Percentiles rank a stretch among this genome's conserved stretches.
Evolutionary conservation across 2,888 invertebrate genomes (phyloP).

Genomic region (Azorinus chamasolen): DNA sequence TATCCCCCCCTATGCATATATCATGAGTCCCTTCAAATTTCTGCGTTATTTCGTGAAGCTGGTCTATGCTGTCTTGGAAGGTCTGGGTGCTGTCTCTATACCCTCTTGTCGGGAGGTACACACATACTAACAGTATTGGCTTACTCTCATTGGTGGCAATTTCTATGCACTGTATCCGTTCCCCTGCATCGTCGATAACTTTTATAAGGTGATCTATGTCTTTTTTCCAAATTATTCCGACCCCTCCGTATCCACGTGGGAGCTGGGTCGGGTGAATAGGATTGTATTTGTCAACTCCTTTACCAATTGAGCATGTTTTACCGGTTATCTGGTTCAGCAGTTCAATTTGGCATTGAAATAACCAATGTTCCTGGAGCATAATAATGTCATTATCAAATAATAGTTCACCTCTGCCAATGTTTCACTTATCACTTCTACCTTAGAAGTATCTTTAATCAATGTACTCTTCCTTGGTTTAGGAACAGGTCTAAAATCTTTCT

Average conservation of each 20-base stretch:
- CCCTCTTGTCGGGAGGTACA: slow-evolving; percentile 25
- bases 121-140: slow-evolving; percentile 14
- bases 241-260: slow-evolving; percentile 26
- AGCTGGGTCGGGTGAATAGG: slow-evolving; percentile 23
- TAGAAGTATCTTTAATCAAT: too few species aligned
- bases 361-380: slow-evolving; percentile 29
- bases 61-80: slow-evolving; percentile 21
- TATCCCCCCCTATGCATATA: slow-evolving; percentile 23
- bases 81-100: not conserved
- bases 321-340: slow-evolving; percentile 10
- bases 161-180: slow-evolving; percentile 31
- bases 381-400: slow-evolving; percentile 19
- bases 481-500: too few species aligned
- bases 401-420: too few species aligned
- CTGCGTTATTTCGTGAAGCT: slow-evolving; percentile 10
- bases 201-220: slow-evolving; percentile 24
- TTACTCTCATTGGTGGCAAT: not conserved
- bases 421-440: too few species aligned
- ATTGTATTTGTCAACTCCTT: slow-evolving; percentile 13
- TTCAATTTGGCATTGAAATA: slow-evolving; percentile 13
- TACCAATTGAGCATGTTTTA: slow-evolving; percentile 4
- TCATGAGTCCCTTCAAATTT: slow-evolving; percentile 12
- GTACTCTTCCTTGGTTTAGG: too few species aligned
- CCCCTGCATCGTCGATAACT: slow-evolving; percentile 1
- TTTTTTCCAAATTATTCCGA: slow-evolving; percentile 33